Percentiles rank a stretch among this genome's conserved stretches.
phyloP scores from a whole-genome alignment of 2,113 vertebrate genomes.

The Callorhinus ursinus region DNA sequence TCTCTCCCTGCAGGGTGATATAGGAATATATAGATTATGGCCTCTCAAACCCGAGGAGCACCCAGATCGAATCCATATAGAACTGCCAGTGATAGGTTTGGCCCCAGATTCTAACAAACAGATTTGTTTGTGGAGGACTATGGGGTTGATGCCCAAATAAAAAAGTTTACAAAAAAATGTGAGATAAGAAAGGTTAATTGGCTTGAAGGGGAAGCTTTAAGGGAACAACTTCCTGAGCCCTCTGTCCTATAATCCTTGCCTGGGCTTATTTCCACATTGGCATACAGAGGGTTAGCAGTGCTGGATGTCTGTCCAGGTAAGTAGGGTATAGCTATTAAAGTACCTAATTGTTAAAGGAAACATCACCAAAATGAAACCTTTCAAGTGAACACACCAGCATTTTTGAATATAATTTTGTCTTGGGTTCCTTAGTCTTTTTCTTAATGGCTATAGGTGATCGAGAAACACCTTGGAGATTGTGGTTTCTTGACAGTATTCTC shows the following conservation, averaged over 20 bases:
- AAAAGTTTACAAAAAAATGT: not conserved
- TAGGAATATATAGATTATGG: not conserved
- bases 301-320: not conserved
- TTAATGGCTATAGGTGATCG: not conserved
- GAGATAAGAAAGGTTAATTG: not conserved
- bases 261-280: not conserved
- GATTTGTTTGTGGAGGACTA: not conserved
- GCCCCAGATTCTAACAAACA: not conserved
- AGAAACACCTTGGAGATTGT: not conserved
- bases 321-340: not conserved
- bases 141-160: not conserved
- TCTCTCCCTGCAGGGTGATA: not conserved
- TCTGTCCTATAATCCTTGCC: not conserved
- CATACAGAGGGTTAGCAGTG: not conserved
- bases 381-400: slow-evolving; percentile 6
- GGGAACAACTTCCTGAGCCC: not conserved
- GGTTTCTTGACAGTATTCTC: not conserved
- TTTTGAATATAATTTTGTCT: slow-evolving; percentile 15
- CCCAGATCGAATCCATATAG: not conserved
- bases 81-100: not conserved
- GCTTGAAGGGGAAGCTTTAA: not conserved
- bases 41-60: not conserved
- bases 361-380: not conserved
- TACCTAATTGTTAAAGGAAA: slow-evolving; percentile 3
- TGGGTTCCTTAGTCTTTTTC: not conserved